Evolutionary conservation across 2,797 vertebrate genomes (phyloP), one percentile per base, ranked within the genome.

Genomic region (Platyrinchus mystaceus): DNA sequence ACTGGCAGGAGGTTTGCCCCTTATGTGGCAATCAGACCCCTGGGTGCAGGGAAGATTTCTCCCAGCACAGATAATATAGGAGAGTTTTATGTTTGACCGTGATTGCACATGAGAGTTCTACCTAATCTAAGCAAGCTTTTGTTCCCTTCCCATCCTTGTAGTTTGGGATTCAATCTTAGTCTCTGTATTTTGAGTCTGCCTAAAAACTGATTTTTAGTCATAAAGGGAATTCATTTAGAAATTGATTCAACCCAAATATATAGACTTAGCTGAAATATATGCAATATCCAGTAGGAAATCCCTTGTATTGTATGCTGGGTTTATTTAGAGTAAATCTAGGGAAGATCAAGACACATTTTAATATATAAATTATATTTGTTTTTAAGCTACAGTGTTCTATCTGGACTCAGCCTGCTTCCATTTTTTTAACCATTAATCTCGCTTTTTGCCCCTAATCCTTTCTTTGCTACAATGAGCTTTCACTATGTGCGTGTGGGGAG

Each of bases 331-430:
- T 89, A 90, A 92, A 84, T 74, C 49, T 84, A 28, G 34, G 58
- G 62, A 67, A 89, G 75, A 84, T 68, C 81, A 94, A 94, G 64
- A 60, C 36, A 62, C 46, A 68, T 93, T 89, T 91, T 91, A 95
- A 94, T 93, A 87, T 85, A 89, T 49, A 89, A 94, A 95, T 94
- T 71, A 26, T 88, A 80, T 96, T 94, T 93, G 88, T 90, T 95
- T 94, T 94, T 88, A 91, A 91, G 74, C 41, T 83, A 50, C 20
- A 37, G 14, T 74, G 64, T 89, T 90, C 39, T 96, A 77, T 73
- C 55, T 94, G 84, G 63, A 80, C 92, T 87, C 56, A 89, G 50
- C 76, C 79, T 75, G 18, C 93, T 94, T 90, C 86, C 28, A 49
- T 95, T 83, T 77, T 92, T 94, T 93, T 50, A 90, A 52, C 75